Conservation (phyloP, 2,797 vertebrate genomes). For the Synaphobranchus kaupii region DNA sequence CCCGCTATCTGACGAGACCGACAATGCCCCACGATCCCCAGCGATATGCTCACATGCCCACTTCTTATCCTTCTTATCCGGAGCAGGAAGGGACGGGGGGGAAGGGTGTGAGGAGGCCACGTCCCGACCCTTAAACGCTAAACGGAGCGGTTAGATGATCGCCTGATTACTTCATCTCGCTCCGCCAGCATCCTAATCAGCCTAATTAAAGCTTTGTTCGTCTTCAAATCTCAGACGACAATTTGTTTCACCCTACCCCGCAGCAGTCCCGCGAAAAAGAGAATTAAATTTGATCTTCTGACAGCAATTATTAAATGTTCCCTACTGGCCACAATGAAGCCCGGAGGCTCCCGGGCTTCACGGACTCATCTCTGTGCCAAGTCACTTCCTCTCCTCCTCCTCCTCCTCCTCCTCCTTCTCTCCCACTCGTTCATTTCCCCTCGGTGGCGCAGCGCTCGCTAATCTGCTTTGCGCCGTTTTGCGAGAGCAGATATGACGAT, state of each 20-base stretch:
- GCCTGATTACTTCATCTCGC: constrained; percentile 80
- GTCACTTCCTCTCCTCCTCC: constrained; percentile 13
- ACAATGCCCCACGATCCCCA: constrained; percentile 72
- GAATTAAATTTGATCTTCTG: constrained; percentile 99
- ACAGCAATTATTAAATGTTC: constrained; percentile 99
- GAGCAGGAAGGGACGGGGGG: constrained; percentile 34
- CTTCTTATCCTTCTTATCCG: constrained; percentile 69
- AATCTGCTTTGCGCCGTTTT: constrained; percentile 1
- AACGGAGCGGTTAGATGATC: constrained; percentile 74
- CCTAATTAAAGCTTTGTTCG: constrained; percentile 98
- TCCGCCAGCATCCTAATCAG: constrained; percentile 89
- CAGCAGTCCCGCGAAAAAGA: constrained; percentile 92
- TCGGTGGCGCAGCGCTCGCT: not conserved
- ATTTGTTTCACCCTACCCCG: constrained; percentile 97
- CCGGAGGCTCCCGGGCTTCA: constrained; percentile 83
- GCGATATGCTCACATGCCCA: constrained; percentile 74
- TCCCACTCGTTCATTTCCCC: not conserved
- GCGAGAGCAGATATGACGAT: constrained; percentile 16
- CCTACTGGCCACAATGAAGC: constrained; percentile 98
- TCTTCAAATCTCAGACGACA: constrained; percentile 96
- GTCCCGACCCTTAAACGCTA: constrained; percentile 62
- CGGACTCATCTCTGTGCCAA: constrained; percentile 61
- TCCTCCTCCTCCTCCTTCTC: not conserved
- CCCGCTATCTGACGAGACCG: constrained; percentile 67
- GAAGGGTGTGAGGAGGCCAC: constrained; percentile 41